Evolutionary conservation across 2,797 vertebrate genomes (phyloP), one percentile per base, ranked within the genome.

Genomic region (Galago senegalensis): DNA sequence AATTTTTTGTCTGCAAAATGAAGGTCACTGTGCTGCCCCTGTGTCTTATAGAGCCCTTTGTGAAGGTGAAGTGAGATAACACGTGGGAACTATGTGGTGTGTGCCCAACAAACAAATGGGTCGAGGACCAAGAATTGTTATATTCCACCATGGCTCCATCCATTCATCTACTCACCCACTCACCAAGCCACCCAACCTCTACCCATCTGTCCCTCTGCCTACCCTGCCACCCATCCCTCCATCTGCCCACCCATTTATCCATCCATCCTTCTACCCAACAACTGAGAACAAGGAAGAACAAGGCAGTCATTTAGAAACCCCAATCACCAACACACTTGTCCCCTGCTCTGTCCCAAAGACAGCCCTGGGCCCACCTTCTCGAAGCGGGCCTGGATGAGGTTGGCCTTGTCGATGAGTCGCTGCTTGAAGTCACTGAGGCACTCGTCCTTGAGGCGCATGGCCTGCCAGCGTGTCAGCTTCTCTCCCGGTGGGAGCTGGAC

Each of bases 341-440:
- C 18, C 17, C 46, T 29, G 17, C 1, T 34, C 9, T 25, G 31
- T 13, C 63, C 76, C 56, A 43, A 72, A 65, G 76, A 34, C 5
- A 82, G 40, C 31, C 87, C 49, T 1, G 34, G 14, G 49, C 31
- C 60, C 29, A 1, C 99, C 99, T 98, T 99, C 88, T 99, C 98
- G 14, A 99, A 98, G 27, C 97, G 98, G 18, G 98, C 98, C 96
- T 99, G 99, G 88, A 99, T 99, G 83, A 98, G 98, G 91, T 99
- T 99, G 88, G 98, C 99, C 93, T 98, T 98, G 86, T 98, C 92
- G 8, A 98, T 94, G 5, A 99, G 98, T 13, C 97, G 97, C 87
- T 98, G 97, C 96, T 99, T 99, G 43, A 99, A 98, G 89, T 98
- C 98, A 0, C n/a, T 95, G 91, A 99, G 98, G 89, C 99, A 99